Evolutionary conservation across 2,797 vertebrate species (phyloP).

Genomic region (Parauchenoglanis ngamensis): DNA sequence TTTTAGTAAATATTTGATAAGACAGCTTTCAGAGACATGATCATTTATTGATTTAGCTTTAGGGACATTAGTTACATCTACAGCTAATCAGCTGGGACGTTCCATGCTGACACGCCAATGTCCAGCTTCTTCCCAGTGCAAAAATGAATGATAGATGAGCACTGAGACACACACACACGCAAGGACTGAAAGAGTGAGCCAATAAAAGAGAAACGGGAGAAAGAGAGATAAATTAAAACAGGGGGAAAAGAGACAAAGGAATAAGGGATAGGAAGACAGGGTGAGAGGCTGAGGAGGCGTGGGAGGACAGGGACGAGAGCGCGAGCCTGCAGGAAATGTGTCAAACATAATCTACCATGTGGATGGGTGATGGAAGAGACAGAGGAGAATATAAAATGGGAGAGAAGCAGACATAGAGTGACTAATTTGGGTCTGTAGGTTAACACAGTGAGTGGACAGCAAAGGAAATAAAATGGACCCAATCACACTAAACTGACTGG

Average conservation of each 20-base stretch:
- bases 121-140: constrained; percentile 56
- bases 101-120: constrained; percentile 53
- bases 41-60: constrained; percentile 76
- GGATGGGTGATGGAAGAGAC: constrained; percentile 36
- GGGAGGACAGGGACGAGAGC: constrained; percentile 61
- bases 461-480: constrained; percentile 34
- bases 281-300: constrained; percentile 27
- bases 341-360: constrained; percentile 30
- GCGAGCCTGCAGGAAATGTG: constrained; percentile 20
- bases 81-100: constrained; percentile 71
- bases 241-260: background rate
- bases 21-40: constrained; percentile 59
- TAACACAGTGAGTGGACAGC: constrained; percentile 47
- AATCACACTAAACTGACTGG: background rate
- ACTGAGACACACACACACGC: constrained; percentile 46
- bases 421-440: constrained; percentile 69
- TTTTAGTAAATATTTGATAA: constrained; percentile 69
- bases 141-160: constrained; percentile 76
- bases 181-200: constrained; percentile 57
- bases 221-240: background rate
- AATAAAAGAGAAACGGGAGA: background rate
- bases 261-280: background rate
- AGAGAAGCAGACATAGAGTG: background rate
- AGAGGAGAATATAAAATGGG: constrained; percentile 24
- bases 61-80: constrained; percentile 68